Evolutionary conservation across 2,888 invertebrate genomes (phyloP), one percentile per base, ranked within the genome.

Genomic region (Liopterus haemorrhoidalis): DNA sequence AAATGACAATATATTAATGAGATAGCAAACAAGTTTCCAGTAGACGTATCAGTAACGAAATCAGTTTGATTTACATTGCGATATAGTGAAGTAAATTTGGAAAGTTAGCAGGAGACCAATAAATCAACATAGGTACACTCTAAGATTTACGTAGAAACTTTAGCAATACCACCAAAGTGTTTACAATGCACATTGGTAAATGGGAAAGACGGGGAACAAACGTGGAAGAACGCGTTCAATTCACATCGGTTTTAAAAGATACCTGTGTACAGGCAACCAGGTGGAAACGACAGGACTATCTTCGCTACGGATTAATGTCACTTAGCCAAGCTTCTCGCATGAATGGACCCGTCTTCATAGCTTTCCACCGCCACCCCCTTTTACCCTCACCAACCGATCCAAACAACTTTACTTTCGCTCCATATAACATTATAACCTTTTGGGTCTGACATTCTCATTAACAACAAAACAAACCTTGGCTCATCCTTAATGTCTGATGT

Each of bases 61-160:
- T 45, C 39, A 45, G 39, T 45, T 45, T 45, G 45, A 45, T 45
- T 45, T 45, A 39, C 38, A 45, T 45, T 39, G 45, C 45, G 45
- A 45, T 39, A 45, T 39, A 45, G 33, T 33, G 32, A 45, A 45
- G 39, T 45, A 39, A 45, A 45, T 39, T 32, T 37, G 30, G 37
- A 37, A 32, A 43, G 20, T 43, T 43, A 15, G 11, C 19, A 20
- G 39, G 22, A 22, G 44, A 38, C 44, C 39, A 39, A 45, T 45
- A 45, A 45, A 45, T 45, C 45, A 45, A 45, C 39, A 45, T 18
- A 22, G 44, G 19, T 25, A 38, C 33, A 39, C 20, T 8, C 32
- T 19, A 45, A 39, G 45, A 45, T 45, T 45, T 45, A 45, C 45
- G 45, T 14, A 33, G 20, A 45, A 45, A 45, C 45, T 45, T 45